Percentiles rank a stretch among this genome's conserved stretches.
These are phyloP conservation scores for Pomacea maculata DNA, from an alignment of 1,140 invertebrate species.

Conservation along the genomic window DNA sequence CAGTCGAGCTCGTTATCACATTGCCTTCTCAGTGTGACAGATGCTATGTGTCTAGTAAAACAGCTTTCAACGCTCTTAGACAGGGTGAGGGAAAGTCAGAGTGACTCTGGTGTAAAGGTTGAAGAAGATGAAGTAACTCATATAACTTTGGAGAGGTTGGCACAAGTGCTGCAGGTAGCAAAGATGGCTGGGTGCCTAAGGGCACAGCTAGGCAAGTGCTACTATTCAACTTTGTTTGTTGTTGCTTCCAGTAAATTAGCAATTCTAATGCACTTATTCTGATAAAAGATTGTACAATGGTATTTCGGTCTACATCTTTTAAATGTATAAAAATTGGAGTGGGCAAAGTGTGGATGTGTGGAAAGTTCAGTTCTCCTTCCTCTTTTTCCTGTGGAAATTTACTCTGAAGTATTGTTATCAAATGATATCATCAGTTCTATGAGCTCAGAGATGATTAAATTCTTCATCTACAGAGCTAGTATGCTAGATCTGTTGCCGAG, in stretches of 20 bases:
- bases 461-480: too few relatives aligned
- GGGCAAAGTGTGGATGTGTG: background rate
- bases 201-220: conserved; percentile 32
- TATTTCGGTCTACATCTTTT: background rate
- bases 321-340: background rate
- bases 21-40: conserved; percentile 39
- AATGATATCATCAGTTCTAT: too few relatives aligned
- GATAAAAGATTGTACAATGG: background rate
- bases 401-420: background rate
- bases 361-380: background rate
- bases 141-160: conserved; percentile 48
- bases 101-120: background rate
- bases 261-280: background rate
- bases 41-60: conserved; percentile 31
- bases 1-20: conserved; percentile 51
- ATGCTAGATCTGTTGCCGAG: too few relatives aligned
- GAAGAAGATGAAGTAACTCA: conserved; percentile 29
- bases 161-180: conserved; percentile 57
- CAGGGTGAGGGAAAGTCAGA: conserved; percentile 22
- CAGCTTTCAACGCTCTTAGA: conserved; percentile 32
- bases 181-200: conserved; percentile 40
- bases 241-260: background rate
- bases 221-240: background rate
- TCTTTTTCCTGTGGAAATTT: background rate
- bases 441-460: too few relatives aligned